A percentile compares a stretch with the other conserved stretches of the same genome.
Conservation (phyloP, 1,140 invertebrate genomes). For the Pseudomyrmex dendroicus region DNA sequence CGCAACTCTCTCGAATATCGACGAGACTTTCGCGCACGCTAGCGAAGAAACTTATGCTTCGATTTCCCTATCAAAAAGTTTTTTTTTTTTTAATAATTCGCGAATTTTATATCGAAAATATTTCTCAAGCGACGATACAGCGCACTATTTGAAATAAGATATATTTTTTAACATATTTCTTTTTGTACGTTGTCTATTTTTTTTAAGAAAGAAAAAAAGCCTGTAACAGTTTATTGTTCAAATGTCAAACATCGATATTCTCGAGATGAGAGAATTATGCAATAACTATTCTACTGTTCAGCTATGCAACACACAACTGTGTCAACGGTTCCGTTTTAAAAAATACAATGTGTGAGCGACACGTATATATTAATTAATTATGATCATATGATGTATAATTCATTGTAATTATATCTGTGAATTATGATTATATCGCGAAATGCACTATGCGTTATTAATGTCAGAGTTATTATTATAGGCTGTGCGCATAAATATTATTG, state of each 20-base stretch:
- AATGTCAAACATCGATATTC: not conserved
- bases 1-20: slow-evolving; percentile 27
- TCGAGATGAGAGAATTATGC: not conserved
- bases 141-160: too few relatives aligned
- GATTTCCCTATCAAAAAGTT: not conserved
- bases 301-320: too few relatives aligned
- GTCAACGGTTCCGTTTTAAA: not conserved
- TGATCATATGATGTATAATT: slow-evolving; percentile 23
- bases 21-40: slow-evolving; percentile 1
- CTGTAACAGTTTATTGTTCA: not conserved
- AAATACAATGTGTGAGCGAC: not conserved
- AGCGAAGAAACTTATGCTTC: not conserved
- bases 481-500: slow-evolving; percentile 2
- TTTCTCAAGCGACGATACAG: not conserved
- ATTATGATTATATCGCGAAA: slow-evolving; percentile 15
- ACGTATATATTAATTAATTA: slow-evolving; percentile 23
- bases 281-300: slow-evolving; percentile 15
- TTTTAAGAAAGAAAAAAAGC: too few relatives aligned
- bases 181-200: too few relatives aligned
- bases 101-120: not conserved
- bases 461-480: not conserved
- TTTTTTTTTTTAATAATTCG: not conserved
- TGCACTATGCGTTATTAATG: slow-evolving; percentile 4
- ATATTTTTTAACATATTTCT: too few relatives aligned
- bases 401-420: slow-evolving; percentile 1